Conservation (phyloP, 2,797 vertebrate genomes). For the Pachyuromys duprasi region DNA sequence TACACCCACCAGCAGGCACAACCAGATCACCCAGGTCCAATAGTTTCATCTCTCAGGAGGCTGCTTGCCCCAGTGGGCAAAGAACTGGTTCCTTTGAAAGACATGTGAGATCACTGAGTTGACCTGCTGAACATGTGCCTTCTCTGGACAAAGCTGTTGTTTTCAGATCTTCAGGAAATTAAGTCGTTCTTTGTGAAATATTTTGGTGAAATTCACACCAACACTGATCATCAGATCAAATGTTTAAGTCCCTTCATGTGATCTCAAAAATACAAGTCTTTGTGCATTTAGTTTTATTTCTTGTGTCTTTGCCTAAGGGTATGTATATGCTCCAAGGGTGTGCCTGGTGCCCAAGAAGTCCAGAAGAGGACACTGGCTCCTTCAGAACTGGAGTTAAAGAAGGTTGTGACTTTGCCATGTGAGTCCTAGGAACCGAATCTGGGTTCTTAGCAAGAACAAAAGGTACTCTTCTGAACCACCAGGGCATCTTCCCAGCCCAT, state of each 20-base stretch:
- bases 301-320: background rate
- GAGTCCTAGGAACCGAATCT: background rate
- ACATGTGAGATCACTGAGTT: background rate
- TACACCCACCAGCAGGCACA: background rate
- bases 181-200: background rate
- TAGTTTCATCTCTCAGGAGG: slow-evolving; percentile 2
- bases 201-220: background rate
- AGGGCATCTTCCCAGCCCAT: background rate
- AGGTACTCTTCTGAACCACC: background rate
- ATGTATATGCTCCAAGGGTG: background rate
- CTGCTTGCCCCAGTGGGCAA: background rate
- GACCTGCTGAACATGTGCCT: background rate
- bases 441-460: background rate
- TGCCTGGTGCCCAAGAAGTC: background rate
- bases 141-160: background rate
- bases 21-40: background rate
- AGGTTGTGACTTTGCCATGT: background rate
- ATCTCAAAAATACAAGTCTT: background rate
- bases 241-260: background rate
- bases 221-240: background rate
- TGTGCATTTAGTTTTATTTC: background rate
- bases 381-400: background rate
- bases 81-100: slow-evolving; percentile 54
- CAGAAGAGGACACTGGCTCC: background rate
- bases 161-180: background rate